These are phyloP conservation scores for Agapostemon virescens DNA, from an alignment of 2,888 invertebrate genomes.

Conservation along the genomic window DNA sequence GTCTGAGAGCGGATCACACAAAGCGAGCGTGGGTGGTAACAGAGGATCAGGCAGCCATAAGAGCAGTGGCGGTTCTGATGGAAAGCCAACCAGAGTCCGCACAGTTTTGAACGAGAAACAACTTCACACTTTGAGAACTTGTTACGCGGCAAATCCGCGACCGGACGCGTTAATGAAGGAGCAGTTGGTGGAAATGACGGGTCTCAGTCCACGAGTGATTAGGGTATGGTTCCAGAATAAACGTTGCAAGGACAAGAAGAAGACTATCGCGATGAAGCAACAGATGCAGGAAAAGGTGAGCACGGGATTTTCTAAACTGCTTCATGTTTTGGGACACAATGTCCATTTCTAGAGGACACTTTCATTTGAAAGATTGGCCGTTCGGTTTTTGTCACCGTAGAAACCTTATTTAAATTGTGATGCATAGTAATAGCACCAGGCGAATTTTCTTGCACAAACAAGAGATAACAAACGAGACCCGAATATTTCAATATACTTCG, in stretches of 20 bases:
- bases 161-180: conserved; percentile 99
- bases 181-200: conserved; percentile 99
- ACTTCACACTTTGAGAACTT: conserved; percentile 97
- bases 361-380: not conserved
- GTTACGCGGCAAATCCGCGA: conserved; percentile 98
- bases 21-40: conserved; percentile 84
- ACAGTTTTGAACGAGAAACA: conserved; percentile 99
- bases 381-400: not conserved
- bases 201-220: conserved; percentile 97
- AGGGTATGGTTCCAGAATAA: conserved; percentile 99
- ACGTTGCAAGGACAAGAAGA: conserved; percentile 98
- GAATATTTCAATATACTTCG: too few species aligned
- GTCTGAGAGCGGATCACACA: conserved; percentile 94
- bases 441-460: not conserved
- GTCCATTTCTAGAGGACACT: not conserved
- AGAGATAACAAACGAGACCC: too few species aligned
- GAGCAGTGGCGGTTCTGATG: conserved; percentile 86
- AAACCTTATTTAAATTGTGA: not conserved
- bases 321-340: not conserved
- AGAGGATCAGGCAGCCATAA: conserved; percentile 83
- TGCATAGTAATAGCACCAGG: too few species aligned
- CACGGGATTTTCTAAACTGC: not conserved
- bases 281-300: conserved; percentile 98
- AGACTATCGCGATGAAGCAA: conserved; percentile 97
- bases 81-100: conserved; percentile 98